A percentile compares a stretch with the other conserved stretches of the same genome.
phyloP scores from a whole-genome alignment of 1,140 invertebrate species.

The Pectinophora gossypiella region DNA sequence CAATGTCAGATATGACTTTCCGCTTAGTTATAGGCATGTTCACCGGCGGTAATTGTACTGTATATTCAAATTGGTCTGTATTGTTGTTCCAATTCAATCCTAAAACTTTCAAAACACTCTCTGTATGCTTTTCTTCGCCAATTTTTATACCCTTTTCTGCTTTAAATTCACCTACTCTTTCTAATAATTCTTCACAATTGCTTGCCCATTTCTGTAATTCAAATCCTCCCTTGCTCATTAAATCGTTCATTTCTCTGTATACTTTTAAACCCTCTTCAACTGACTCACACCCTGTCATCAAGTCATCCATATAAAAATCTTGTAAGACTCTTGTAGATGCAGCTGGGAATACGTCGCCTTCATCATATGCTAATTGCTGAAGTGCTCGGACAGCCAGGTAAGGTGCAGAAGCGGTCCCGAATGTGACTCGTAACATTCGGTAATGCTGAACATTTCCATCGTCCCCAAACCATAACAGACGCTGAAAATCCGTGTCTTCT shows the following conservation, averaged over 20 bases:
- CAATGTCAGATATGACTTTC: constrained; percentile 10
- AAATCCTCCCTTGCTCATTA: not conserved
- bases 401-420: not conserved
- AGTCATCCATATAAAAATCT: not conserved
- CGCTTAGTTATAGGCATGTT: constrained; percentile 9
- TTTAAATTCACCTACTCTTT: not conserved
- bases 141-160: not conserved
- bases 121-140: not conserved
- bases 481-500: not conserved
- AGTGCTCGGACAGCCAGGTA: not conserved
- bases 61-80: not conserved
- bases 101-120: not conserved
- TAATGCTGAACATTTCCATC: not conserved
- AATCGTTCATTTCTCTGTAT: not conserved
- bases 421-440: not conserved
- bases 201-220: not conserved
- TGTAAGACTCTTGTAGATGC: not conserved
- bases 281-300: not conserved
- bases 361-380: not conserved
- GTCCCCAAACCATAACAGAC: not conserved
- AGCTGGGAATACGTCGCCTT: not conserved
- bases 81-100: not conserved
- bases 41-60: not conserved
- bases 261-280: not conserved
- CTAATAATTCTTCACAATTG: not conserved